phyloP scores from a whole-genome alignment of 2,113 vertebrate genomes.

The Dinomys branickii region DNA sequence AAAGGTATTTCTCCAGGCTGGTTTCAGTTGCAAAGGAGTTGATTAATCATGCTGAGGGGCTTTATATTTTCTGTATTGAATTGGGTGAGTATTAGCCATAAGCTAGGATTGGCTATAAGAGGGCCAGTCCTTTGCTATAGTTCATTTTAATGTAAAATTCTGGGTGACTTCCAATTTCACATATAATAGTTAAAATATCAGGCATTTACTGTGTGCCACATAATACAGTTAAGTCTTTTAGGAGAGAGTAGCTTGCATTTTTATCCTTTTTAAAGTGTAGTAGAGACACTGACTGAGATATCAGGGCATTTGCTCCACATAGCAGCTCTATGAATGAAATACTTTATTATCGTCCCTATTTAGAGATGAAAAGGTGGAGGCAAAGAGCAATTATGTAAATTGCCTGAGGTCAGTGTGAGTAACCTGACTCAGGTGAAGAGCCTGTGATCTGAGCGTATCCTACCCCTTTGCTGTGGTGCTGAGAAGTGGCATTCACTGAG shows the following conservation, averaged over 20 bases:
- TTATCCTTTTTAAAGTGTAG: conserved; percentile 8
- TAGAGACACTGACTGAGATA: background rate
- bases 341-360: background rate
- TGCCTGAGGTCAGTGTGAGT: background rate
- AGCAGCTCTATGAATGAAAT: background rate
- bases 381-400: conserved; percentile 24
- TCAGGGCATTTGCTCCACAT: background rate
- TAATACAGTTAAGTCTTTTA: conserved; percentile 1
- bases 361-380: conserved; percentile 13
- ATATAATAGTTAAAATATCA: background rate
- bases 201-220: background rate
- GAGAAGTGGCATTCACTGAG: background rate
- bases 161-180: conserved; percentile 17
- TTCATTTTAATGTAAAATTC: conserved; percentile 3
- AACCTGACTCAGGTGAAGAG: background rate
- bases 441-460: background rate
- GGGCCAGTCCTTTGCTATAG: background rate
- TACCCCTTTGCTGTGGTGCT: background rate
- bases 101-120: background rate
- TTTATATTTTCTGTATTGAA: conserved; percentile 64
- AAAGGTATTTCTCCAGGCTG: conserved; percentile 56
- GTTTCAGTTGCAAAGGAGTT: background rate
- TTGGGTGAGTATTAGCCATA: background rate
- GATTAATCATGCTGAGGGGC: conserved; percentile 41
- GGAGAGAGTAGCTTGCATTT: background rate